Evolutionary conservation across 1,140 invertebrate genomes (phyloP).

Genomic region (Pseudobourletiella spinata): DNA sequence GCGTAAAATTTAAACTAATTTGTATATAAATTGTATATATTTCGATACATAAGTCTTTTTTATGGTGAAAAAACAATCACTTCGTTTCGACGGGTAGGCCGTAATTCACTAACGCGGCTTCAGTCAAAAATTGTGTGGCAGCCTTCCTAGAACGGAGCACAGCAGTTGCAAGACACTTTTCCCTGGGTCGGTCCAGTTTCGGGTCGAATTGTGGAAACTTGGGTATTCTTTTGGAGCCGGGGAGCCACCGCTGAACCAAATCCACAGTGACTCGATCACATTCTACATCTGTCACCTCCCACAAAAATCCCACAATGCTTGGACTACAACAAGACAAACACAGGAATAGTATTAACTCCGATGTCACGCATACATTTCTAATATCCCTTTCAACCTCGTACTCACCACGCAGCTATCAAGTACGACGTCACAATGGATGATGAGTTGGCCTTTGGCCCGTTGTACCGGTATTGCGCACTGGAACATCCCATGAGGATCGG

Average conservation of each 20-base stretch:
- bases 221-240: conserved; percentile 11
- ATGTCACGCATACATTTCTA: not conserved
- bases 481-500: conserved; percentile 35
- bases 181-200: conserved; percentile 5
- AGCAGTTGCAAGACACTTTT: conserved; percentile 23
- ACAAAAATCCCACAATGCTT: conserved; percentile 31
- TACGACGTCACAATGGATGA: conserved; percentile 19
- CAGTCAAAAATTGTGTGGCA: conserved; percentile 31
- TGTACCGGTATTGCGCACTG: conserved; percentile 21
- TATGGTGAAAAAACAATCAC: no score
- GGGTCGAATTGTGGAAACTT: conserved; percentile 17
- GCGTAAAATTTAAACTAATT: no score
- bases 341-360: no score
- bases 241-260: conserved; percentile 21
- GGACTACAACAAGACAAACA: conserved; percentile 18
- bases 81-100: conserved; percentile 28
- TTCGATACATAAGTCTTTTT: no score
- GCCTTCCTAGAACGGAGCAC: conserved; percentile 17
- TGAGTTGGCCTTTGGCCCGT: conserved; percentile 15
- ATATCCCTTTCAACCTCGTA: not conserved
- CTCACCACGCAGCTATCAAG: conserved; percentile 23
- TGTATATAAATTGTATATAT: no score
- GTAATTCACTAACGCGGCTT: conserved; percentile 30
- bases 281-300: conserved; percentile 32
- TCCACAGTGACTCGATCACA: conserved; percentile 34